Conservation (phyloP, 1,140 invertebrate species). For the Drosophila lini region DNA sequence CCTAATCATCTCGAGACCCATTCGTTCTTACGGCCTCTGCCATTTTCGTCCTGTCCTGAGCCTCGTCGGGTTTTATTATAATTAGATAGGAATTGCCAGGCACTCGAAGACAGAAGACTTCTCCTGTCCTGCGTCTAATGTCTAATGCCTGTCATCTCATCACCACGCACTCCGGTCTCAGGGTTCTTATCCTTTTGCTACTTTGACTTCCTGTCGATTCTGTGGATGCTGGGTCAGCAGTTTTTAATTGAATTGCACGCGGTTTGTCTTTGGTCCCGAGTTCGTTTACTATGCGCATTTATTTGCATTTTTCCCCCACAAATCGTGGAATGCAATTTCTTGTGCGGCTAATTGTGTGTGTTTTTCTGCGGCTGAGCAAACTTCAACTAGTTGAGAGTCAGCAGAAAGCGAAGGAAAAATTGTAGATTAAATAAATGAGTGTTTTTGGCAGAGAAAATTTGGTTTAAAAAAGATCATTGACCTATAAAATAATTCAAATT, state of each 20-base stretch:
- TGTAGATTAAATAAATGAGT: neutral
- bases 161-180: constrained; percentile 27
- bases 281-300: constrained; percentile 68
- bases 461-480: neutral
- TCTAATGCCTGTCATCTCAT: constrained; percentile 49
- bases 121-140: constrained; percentile 35
- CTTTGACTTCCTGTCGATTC: constrained; percentile 53
- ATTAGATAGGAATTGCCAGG: constrained; percentile 61
- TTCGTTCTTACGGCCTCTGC: constrained; percentile 50
- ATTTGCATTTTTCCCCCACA: constrained; percentile 69
- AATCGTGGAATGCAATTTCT: constrained; percentile 55
- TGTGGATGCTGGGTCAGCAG: constrained; percentile 53
- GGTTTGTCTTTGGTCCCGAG: constrained; percentile 28
- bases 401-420: constrained; percentile 36
- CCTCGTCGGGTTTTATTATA: constrained; percentile 59
- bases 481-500: neutral
- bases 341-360: constrained; percentile 39
- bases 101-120: constrained; percentile 38
- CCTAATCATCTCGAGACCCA: constrained; percentile 55
- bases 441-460: neutral
- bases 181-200: constrained; percentile 47
- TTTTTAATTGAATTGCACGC: constrained; percentile 82
- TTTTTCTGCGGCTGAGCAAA: constrained; percentile 46
- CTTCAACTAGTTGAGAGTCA: constrained; percentile 35
- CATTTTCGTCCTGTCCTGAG: constrained; percentile 24